Evolutionary conservation across 2,888 invertebrate genomes (phyloP), one percentile per base, ranked within the genome.

Genomic region (Dyspetes luteomarginatus): DNA sequence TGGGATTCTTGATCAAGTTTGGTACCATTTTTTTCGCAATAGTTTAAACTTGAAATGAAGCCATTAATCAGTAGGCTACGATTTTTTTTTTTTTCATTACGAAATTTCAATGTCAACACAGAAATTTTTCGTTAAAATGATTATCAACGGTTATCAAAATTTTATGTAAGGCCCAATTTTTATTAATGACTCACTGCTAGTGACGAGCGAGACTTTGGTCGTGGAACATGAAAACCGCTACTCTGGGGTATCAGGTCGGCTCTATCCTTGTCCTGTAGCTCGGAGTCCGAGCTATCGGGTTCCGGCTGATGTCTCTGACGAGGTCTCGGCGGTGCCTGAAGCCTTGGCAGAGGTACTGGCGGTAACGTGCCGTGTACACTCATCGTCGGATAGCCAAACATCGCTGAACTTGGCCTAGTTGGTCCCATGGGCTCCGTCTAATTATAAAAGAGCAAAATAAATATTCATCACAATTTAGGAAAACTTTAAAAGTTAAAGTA

Each of bases 161-260:
- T 12, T 45, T 48, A 50, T 45, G 64, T 55, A 55, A 15, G 9
- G 36, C 22, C 12, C 36, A 41, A 48, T 56, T 58, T 26, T 15
- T 19, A 36, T 55, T 43, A 26, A 43, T 15, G 67, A 92, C 93
- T 92, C 91, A 95, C 95, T 78, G 94, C 94, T 84, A 95, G 92
- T 52, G 95, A 95, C 24, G 96, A 95, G 78, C 97, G 93, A 72
- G 97, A 97, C 92, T 97, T 97, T 19, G 97, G 97, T 79, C 97
- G 93, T 0, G 97, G 97, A 80, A 97, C 96, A 87, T 96, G 95
- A 88, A 95, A 96, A 84, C 94, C 95, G 84, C 94, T 93, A 52
- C 89, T 92, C 7, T 95, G 95, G 0, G 91, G 91, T 48, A 97
- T 92, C 50, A 97, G 93, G 90, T 97, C 97, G 0, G 96, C 95